A percentile compares a stretch with the other conserved stretches of the same genome.
phyloP scores from a whole-genome alignment of 1,140 invertebrate genomes.

The Radopholus similis region DNA sequence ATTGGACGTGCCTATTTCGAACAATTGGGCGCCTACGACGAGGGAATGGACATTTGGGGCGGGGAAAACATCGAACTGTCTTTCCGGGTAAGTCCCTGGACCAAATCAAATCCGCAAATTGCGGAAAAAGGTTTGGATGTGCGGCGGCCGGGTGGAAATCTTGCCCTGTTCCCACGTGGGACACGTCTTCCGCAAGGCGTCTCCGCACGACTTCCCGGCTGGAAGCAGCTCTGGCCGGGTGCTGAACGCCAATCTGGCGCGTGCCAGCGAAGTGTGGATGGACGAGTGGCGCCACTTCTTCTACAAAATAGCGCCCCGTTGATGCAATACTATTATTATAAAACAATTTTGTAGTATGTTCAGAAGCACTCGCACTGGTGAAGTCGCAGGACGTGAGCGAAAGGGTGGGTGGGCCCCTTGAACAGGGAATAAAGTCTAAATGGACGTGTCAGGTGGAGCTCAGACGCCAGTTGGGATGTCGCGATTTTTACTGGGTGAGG shows the following conservation, averaged over 20 bases:
- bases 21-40: constrained; percentile 72
- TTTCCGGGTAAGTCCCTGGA: constrained; percentile 67
- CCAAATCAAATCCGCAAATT: constrained; percentile 34
- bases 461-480: constrained; percentile 76
- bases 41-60: constrained; percentile 64
- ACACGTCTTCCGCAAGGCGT: constrained; percentile 96
- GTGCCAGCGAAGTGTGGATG: constrained; percentile 92
- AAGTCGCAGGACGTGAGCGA: not conserved
- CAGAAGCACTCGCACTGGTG: constrained; percentile 65
- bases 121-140: constrained; percentile 86
- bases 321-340: constrained; percentile 24
- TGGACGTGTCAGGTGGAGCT: constrained; percentile 69
- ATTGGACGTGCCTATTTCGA: constrained; percentile 67
- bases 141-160: constrained; percentile 84
- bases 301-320: constrained; percentile 97
- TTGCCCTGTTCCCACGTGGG: constrained; percentile 85
- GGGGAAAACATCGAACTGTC: constrained; percentile 86
- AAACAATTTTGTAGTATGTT: constrained; percentile 23
- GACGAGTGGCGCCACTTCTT: constrained; percentile 88
- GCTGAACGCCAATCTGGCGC: constrained; percentile 91
- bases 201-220: constrained; percentile 96
- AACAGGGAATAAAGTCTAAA: constrained; percentile 38
- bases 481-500: constrained; percentile 79
- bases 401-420: not conserved
- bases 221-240: constrained; percentile 94